These are phyloP conservation scores for Masnerella sp. DNA, from an alignment of 2,888 invertebrate genomes.

Conservation along the genomic window DNA sequence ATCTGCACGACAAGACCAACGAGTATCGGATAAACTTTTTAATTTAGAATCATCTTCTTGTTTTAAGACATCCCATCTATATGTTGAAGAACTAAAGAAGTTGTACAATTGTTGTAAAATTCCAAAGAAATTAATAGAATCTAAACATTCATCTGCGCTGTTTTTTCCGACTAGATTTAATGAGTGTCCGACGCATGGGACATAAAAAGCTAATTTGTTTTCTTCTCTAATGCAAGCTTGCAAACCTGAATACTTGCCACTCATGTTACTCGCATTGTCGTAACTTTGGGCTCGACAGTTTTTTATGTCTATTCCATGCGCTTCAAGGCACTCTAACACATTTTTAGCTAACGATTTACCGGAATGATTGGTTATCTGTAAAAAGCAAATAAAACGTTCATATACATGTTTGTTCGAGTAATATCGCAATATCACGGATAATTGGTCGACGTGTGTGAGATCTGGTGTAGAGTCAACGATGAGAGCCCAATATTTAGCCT, in stretches of 20 bases:
- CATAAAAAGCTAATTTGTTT: no score
- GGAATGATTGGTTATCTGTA: slow-evolving; percentile 10
- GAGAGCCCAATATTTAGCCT: slow-evolving; percentile 63
- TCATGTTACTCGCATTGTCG: slow-evolving; percentile 72
- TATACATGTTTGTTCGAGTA: slow-evolving; percentile 5
- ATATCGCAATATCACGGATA: slow-evolving; percentile 57
- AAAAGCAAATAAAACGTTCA: slow-evolving; percentile 48
- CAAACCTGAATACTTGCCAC: no score
- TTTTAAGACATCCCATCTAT: slow-evolving; percentile 58
- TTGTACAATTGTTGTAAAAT: no score
- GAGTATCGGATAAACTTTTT: slow-evolving; percentile 29
- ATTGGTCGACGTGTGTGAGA: slow-evolving; percentile 60
- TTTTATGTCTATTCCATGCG: slow-evolving; percentile 23
- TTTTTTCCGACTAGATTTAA: no score
- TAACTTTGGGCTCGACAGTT: slow-evolving; percentile 52
- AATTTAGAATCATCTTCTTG: slow-evolving; percentile 4
- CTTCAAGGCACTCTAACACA: slow-evolving; percentile 20
- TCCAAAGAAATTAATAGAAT: no score
- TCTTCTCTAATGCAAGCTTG: no score
- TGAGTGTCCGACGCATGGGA: no score
- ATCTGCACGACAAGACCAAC: slow-evolving; percentile 34
- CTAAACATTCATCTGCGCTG: no score
- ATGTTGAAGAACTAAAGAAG: slow-evolving; percentile 63
- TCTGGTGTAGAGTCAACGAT: slow-evolving; percentile 65
- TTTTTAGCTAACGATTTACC: slow-evolving; percentile 4